Percentiles rank a stretch among this genome's conserved stretches.
These are phyloP conservation scores for Zygogramma bicolorata DNA, from an alignment of 2,888 invertebrate species.

Conservation along the genomic window DNA sequence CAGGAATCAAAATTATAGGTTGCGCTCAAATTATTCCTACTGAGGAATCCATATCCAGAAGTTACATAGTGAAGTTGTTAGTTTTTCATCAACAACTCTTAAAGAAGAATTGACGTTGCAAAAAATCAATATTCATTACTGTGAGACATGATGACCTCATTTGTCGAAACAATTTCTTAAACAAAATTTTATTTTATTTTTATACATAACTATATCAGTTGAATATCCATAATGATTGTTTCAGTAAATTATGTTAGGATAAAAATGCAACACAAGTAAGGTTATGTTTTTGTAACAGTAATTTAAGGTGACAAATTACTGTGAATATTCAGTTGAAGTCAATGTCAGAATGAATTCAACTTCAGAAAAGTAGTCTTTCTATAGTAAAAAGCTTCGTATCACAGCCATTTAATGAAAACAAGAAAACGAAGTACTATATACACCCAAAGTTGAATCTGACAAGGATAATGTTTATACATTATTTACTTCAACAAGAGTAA, in stretches of 20 bases:
- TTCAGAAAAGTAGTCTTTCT: neutral
- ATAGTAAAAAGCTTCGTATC: too few relatives aligned
- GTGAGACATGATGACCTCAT: neutral
- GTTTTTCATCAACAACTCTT: neutral
- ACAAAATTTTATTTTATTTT: neutral
- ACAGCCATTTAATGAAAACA: too few relatives aligned
- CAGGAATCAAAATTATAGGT: too few relatives aligned
- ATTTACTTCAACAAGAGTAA: too few relatives aligned
- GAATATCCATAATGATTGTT: too few relatives aligned
- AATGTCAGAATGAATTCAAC: neutral
- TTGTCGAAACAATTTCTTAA: neutral
- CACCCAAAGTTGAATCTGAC: too few relatives aligned
- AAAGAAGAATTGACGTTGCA: neutral
- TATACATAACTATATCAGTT: neutral
- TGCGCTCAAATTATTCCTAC: too few relatives aligned
- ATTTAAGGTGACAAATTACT: neutral
- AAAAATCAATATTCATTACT: neutral
- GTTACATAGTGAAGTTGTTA: neutral
- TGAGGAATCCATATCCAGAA: too few relatives aligned
- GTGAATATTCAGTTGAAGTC: neutral
- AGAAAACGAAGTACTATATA: too few relatives aligned
- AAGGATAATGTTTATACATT: too few relatives aligned
- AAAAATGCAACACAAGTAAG: neutral
- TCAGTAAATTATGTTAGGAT: too few relatives aligned
- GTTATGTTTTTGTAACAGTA: neutral